phyloP scores from a whole-genome alignment of 2,888 invertebrate species.

The Pemphredon lugubris region DNA sequence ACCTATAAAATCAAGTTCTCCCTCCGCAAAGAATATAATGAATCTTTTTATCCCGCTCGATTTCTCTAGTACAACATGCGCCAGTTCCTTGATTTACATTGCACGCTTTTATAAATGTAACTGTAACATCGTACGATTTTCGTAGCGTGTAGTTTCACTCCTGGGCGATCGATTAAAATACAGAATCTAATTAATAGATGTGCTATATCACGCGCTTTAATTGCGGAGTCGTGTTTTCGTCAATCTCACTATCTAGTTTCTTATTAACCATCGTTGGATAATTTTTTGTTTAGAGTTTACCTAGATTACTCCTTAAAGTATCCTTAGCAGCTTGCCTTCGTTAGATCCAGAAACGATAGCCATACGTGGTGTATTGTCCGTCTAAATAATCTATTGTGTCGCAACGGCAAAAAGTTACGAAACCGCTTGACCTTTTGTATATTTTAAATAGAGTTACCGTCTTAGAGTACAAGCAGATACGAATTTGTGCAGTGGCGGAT shows the following conservation, averaged over 20 bases:
- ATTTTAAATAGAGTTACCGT: slow-evolving; percentile 2
- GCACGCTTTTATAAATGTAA: slow-evolving; percentile 6
- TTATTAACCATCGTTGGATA: no score
- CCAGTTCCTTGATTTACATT: slow-evolving; percentile 10
- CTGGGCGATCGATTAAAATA: background rate
- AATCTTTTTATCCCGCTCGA: slow-evolving; percentile 13
- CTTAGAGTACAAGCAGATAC: no score
- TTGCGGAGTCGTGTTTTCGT: background rate
- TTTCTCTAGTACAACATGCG: slow-evolving; percentile 15
- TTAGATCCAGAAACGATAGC: slow-evolving; percentile 19
- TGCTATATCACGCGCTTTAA: slow-evolving; percentile 17
- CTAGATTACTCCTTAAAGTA: no score
- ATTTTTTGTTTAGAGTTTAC: no score
- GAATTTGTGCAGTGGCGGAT: no score
- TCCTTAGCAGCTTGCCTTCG: background rate
- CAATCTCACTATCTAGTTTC: background rate
- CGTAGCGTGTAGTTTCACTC: slow-evolving; percentile 7
- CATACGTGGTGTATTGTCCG: slow-evolving; percentile 43
- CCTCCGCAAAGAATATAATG: background rate
- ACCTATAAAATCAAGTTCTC: slow-evolving; percentile 4
- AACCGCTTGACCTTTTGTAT: slow-evolving; percentile 40
- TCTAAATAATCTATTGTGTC: slow-evolving; percentile 35
- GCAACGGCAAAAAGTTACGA: slow-evolving; percentile 34
- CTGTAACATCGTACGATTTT: slow-evolving; percentile 24
- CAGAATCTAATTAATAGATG: slow-evolving; percentile 4